phyloP scores from a whole-genome alignment of 2,113 vertebrate species.

The Silurus asotus region DNA sequence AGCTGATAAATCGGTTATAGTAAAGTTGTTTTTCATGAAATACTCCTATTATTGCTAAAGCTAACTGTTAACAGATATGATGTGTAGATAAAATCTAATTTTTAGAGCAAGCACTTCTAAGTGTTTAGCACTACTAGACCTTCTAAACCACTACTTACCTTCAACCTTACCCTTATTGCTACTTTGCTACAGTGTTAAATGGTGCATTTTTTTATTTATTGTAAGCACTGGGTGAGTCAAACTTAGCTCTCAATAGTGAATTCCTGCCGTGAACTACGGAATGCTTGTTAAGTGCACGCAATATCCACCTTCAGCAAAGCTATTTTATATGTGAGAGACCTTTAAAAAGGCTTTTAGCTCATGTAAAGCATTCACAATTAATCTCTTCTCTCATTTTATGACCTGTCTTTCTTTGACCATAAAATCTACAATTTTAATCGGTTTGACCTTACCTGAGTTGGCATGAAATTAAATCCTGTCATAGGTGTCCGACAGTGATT shows the following conservation, averaged over 20 bases:
- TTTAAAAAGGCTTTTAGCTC: neutral
- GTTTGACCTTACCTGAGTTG: conserved; percentile 50
- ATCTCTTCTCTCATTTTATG: conserved; percentile 14
- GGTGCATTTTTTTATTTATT: neutral
- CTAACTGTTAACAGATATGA: neutral
- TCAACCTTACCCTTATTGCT: neutral
- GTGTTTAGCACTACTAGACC: too few species aligned
- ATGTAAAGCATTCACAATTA: neutral
- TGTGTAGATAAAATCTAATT: neutral
- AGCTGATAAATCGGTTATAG: too few species aligned
- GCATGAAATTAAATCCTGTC: conserved; percentile 41
- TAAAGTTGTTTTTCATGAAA: neutral
- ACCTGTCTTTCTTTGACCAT: conserved; percentile 17
- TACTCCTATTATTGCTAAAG: neutral
- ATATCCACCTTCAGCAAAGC: neutral
- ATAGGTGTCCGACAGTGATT: conserved; percentile 33
- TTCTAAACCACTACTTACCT: neutral
- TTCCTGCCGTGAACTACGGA: neutral
- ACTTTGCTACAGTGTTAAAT: neutral
- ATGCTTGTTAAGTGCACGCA: neutral
- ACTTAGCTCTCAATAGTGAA: neutral
- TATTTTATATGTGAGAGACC: neutral
- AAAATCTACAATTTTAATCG: conserved; percentile 41
- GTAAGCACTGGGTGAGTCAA: neutral
- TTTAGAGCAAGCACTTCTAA: neutral